Conservation (phyloP, 2,888 invertebrate genomes). For the Spodoptera exigua region DNA sequence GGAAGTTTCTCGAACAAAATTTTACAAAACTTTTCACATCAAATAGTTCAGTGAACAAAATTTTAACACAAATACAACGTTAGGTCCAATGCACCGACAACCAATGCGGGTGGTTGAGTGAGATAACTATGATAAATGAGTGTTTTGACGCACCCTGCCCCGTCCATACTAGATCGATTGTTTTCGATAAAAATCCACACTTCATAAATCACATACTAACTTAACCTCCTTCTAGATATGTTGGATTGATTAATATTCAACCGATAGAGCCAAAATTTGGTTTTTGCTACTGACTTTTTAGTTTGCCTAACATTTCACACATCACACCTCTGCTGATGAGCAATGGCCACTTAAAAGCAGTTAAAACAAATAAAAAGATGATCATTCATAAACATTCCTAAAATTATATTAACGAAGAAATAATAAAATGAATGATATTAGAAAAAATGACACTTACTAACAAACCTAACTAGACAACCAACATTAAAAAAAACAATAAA, state of each 20-base stretch:
- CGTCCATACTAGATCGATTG: conserved; percentile 72
- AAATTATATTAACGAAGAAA: no score
- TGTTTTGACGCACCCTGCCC: conserved; percentile 74
- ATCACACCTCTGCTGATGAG: no score
- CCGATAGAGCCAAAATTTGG: conserved; percentile 9
- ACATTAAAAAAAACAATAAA: no score
- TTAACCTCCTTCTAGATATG: conserved; percentile 32
- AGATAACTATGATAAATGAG: conserved; percentile 84
- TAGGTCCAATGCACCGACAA: conserved; percentile 64
- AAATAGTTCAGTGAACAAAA: not conserved
- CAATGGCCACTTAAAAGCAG: no score
- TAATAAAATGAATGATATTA: no score
- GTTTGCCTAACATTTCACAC: no score
- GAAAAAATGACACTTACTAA: no score
- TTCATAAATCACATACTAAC: conserved; percentile 55
- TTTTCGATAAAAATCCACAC: conserved; percentile 76
- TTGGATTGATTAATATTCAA: conserved; percentile 43
- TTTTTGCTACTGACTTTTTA: conserved; percentile 14
- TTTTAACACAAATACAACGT: conserved; percentile 46
- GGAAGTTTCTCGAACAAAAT: no score
- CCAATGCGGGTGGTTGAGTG: conserved; percentile 72
- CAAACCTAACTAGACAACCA: no score
- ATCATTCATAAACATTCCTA: no score
- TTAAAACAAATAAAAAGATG: no score
- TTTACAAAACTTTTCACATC: no score